Percentiles rank a stretch among this genome's conserved stretches.
Conservation (phyloP, 92 coral and sea anemone species). For the Parazoanthus swiftii region DNA sequence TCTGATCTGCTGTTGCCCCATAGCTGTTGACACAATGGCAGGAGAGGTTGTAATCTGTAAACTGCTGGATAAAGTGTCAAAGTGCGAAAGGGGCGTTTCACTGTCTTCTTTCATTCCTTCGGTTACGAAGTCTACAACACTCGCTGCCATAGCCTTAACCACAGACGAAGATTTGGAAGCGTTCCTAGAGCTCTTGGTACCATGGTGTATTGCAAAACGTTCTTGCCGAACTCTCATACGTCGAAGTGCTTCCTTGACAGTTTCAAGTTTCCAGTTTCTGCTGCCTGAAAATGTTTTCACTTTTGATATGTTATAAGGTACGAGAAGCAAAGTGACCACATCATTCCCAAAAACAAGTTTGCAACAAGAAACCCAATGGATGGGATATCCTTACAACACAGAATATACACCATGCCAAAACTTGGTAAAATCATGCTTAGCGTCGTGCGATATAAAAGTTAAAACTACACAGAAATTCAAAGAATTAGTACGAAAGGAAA, state of each 20-base stretch:
- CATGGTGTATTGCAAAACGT: slow-evolving; percentile 60
- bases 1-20: slow-evolving; percentile 79
- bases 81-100: neutral
- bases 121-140: slow-evolving; percentile 69
- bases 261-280: slow-evolving; percentile 67
- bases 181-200: slow-evolving; percentile 45
- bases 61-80: slow-evolving; percentile 9
- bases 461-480: no score
- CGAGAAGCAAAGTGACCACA: neutral
- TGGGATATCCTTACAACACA: no score
- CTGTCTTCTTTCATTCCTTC: slow-evolving; percentile 54
- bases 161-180: slow-evolving; percentile 56
- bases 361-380: no score
- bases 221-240: slow-evolving; percentile 77
- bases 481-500: no score
- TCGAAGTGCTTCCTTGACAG: slow-evolving; percentile 72
- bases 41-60: slow-evolving; percentile 61
- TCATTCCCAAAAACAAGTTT: neutral
- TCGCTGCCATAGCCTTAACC: slow-evolving; percentile 69
- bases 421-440: no score
- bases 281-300: slow-evolving; percentile 47
- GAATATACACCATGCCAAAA: no score
- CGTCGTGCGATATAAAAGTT: no score
- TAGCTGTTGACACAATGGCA: slow-evolving; percentile 66
- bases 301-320: neutral